These are phyloP conservation scores for Conomelus anceps DNA, from an alignment of 2,888 invertebrate species.

Conservation along the genomic window DNA sequence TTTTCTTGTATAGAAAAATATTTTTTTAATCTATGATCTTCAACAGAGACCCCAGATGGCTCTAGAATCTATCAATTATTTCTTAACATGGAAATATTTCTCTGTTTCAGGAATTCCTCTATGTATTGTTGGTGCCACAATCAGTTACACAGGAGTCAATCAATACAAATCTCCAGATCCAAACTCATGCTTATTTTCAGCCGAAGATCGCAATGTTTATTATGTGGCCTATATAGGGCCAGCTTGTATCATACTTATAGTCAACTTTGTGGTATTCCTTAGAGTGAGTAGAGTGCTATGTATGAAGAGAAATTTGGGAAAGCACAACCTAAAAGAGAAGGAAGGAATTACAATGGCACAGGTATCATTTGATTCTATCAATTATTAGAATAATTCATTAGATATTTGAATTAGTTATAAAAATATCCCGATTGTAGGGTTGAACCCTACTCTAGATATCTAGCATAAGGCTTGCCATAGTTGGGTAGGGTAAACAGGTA, in stretches of 20 bases:
- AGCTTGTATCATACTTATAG: conserved; percentile 18
- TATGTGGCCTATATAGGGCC: conserved; percentile 20
- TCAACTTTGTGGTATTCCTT: conserved; percentile 19
- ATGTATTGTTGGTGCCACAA: conserved; percentile 21
- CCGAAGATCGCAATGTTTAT: conserved; percentile 9
- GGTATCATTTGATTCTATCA: neutral
- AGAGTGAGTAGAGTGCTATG: conserved; percentile 19
- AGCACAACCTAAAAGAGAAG: conserved; percentile 14
- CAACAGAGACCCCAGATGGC: no score
- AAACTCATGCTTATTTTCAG: conserved; percentile 20
- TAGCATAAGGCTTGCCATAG: no score
- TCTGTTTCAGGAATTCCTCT: conserved; percentile 13
- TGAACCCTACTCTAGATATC: no score
- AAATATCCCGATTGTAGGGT: no score
- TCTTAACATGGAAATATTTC: neutral
- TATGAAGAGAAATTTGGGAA: conserved; percentile 13
- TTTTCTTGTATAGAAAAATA: no score
- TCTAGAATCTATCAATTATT: neutral
- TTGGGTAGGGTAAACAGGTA: no score
- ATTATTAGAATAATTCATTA: no score
- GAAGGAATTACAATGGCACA: conserved; percentile 19
- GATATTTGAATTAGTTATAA: no score
- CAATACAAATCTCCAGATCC: conserved; percentile 20
- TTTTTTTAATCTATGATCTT: no score
- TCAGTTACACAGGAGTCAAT: conserved; percentile 15